Evolutionary conservation across 2,797 vertebrate species (phyloP).

Genomic region (Zalophus californianus): DNA sequence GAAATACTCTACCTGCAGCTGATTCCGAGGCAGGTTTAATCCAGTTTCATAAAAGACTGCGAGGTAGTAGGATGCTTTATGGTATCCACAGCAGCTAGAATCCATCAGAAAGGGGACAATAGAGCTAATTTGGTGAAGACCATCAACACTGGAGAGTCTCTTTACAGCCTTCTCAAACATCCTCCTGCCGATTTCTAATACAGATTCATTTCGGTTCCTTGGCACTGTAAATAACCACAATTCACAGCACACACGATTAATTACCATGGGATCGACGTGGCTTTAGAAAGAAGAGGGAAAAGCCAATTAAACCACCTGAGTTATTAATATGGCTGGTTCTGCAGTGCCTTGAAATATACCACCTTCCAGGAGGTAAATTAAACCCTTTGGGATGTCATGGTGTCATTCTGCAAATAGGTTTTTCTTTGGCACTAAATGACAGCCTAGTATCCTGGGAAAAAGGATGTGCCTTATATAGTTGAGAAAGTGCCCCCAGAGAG

Average conservation of each 20-base stretch:
- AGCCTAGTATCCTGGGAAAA: slow-evolving; percentile 64
- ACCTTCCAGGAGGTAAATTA: slow-evolving; percentile 74
- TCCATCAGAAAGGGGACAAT: slow-evolving; percentile 87
- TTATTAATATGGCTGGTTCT: slow-evolving; percentile 70
- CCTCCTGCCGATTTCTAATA: slow-evolving; percentile 84
- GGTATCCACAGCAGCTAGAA: slow-evolving; percentile 93
- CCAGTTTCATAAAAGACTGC: slow-evolving; percentile 92
- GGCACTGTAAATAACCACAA: slow-evolving; percentile 80
- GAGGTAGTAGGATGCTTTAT: slow-evolving; percentile 94
- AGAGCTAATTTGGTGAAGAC: slow-evolving; percentile 83
- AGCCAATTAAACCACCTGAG: slow-evolving; percentile 79
- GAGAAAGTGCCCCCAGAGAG: slow-evolving; percentile 36
- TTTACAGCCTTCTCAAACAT: slow-evolving; percentile 90
- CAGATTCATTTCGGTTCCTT: slow-evolving; percentile 77
- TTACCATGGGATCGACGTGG: slow-evolving; percentile 26
- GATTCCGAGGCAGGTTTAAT: slow-evolving; percentile 88
- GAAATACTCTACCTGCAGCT: slow-evolving; percentile 88
- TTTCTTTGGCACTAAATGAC: slow-evolving; percentile 76
- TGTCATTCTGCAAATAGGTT: slow-evolving; percentile 76
- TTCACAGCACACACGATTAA: slow-evolving; percentile 71
- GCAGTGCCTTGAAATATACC: slow-evolving; percentile 63
- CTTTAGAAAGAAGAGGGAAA: slow-evolving; percentile 57
- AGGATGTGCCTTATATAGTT: slow-evolving; percentile 51
- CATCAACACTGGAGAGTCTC: slow-evolving; percentile 83
- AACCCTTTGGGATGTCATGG: slow-evolving; percentile 44